Evolutionary conservation across 2,113 vertebrate genomes (phyloP).

Genomic region (Gymnogyps californianus): DNA sequence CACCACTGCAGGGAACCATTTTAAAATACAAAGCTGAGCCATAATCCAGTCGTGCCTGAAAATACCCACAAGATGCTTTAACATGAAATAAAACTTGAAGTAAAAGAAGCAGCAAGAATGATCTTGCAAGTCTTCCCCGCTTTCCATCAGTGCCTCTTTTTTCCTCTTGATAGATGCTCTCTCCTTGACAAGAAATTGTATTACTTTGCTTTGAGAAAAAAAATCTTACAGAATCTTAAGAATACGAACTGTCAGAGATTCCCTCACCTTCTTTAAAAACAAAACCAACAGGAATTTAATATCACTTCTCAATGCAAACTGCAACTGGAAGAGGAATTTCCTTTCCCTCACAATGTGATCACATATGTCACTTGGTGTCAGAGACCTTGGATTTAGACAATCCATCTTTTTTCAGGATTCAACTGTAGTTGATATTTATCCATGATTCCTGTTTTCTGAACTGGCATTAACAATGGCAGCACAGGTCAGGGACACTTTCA

Average conservation of each 20-base stretch:
- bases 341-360: background rate
- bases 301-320: background rate
- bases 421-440: background rate
- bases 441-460: background rate
- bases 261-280: background rate
- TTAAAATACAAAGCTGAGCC: background rate
- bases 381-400: background rate
- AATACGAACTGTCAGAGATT: background rate
- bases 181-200: background rate
- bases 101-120: background rate
- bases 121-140: background rate
- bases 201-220: background rate
- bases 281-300: background rate
- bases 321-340: background rate
- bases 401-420: background rate
- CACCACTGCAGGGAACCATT: background rate
- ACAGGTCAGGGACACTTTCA: background rate
- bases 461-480: background rate
- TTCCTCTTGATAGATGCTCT: background rate
- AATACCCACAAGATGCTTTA: background rate
- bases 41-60: background rate
- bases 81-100: background rate
- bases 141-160: background rate
- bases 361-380: rapidly evolving
- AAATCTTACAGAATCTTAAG: background rate